Evolutionary conservation across 2,797 vertebrate genomes (phyloP).

Genomic region (Bufotes viridis): DNA sequence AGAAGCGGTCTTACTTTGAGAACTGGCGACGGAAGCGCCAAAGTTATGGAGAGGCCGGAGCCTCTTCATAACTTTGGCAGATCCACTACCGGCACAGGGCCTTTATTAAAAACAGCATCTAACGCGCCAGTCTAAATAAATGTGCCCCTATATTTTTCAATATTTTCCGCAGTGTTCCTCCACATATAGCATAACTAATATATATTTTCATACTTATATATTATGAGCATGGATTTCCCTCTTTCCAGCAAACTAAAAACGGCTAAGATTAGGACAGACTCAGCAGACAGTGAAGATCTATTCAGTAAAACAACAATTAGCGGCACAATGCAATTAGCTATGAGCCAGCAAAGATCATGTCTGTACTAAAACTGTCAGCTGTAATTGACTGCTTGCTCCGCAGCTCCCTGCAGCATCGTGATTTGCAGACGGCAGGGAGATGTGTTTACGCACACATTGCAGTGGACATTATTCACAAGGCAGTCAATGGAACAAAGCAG

Average conservation of each 20-base stretch:
- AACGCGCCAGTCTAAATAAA: too few relatives aligned
- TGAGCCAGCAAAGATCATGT: background rate
- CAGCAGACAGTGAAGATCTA: conserved; percentile 18
- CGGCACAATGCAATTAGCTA: background rate
- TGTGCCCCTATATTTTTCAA: too few relatives aligned
- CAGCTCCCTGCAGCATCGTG: background rate
- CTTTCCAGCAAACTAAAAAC: background rate
- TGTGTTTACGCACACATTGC: background rate
- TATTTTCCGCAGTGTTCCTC: too few relatives aligned
- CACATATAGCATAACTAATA: too few relatives aligned
- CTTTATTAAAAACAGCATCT: too few relatives aligned
- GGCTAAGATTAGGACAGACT: background rate
- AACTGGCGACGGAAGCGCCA: too few relatives aligned
- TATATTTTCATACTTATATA: background rate
- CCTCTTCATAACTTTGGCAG: too few relatives aligned
- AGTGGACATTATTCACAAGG: background rate
- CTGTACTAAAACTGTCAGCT: conserved; percentile 32
- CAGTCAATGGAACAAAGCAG: background rate
- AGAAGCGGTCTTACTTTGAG: too few relatives aligned
- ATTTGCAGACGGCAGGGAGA: background rate
- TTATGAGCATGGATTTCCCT: background rate
- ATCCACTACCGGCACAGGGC: too few relatives aligned
- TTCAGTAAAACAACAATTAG: conserved; percentile 2
- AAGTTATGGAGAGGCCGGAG: too few relatives aligned
- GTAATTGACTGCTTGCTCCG: background rate